phyloP scores from a whole-genome alignment of 2,113 vertebrate genomes.

The Paratilapia polleni region DNA sequence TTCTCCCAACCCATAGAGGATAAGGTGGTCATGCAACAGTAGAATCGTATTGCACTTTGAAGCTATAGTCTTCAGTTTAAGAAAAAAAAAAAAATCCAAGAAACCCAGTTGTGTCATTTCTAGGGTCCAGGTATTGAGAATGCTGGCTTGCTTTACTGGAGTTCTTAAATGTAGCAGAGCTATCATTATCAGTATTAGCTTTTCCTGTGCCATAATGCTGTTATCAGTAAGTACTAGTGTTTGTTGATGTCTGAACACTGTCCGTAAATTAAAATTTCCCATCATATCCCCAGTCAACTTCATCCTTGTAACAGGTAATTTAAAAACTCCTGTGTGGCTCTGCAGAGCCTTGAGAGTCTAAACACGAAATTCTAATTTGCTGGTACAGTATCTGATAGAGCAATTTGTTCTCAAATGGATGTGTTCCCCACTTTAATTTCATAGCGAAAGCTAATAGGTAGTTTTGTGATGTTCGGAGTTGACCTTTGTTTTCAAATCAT shows the following conservation, averaged over 20 bases:
- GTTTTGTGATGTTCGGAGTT: background rate
- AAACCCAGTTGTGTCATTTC: background rate
- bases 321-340: background rate
- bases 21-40: accelerated
- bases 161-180: too few species aligned
- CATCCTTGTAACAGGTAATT: background rate
- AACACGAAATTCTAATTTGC: background rate
- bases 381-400: background rate
- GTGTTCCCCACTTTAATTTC: background rate
- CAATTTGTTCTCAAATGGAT: background rate
- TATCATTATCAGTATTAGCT: too few species aligned
- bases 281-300: too few species aligned
- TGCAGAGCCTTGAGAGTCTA: background rate
- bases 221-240: too few species aligned
- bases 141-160: too few species aligned
- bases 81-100: too few species aligned
- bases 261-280: too few species aligned
- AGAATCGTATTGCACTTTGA: background rate
- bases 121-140: background rate
- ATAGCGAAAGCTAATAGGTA: background rate
- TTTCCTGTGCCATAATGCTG: too few species aligned
- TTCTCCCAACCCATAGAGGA: background rate
- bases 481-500: background rate
- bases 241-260: too few species aligned
- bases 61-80: too few species aligned